Conservation (phyloP, 2,113 vertebrate species). For the Prochilodus magdalenae region DNA sequence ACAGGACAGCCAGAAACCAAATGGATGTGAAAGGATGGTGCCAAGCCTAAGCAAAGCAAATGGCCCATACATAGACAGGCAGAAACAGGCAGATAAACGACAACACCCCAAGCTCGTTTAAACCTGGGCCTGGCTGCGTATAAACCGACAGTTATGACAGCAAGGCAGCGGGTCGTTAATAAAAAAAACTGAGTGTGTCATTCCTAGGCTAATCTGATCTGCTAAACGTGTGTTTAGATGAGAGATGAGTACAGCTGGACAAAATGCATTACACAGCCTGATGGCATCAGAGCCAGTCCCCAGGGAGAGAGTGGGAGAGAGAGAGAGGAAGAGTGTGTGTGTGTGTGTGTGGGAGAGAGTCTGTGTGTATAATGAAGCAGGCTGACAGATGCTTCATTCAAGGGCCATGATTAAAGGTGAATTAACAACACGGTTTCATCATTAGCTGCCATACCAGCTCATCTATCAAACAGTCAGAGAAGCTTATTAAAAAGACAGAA, state of each 20-base stretch:
- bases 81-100: neutral
- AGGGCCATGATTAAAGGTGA: constrained; percentile 68
- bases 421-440: constrained; percentile 71
- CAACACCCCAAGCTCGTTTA: neutral
- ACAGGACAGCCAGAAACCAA: neutral
- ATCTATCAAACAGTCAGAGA: constrained; percentile 47
- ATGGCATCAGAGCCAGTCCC: constrained; percentile 62
- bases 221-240: constrained; percentile 39
- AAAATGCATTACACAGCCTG: constrained; percentile 54
- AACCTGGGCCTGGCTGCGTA: neutral
- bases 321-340: constrained; percentile 54
- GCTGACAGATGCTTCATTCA: constrained; percentile 71
- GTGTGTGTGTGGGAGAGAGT: constrained; percentile 19
- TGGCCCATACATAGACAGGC: neutral
- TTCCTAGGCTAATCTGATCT: neutral
- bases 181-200: neutral
- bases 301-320: constrained; percentile 49
- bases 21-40: no score
- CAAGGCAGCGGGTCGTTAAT: neutral
- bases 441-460: constrained; percentile 57
- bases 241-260: constrained; percentile 45
- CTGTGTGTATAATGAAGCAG: constrained; percentile 66
- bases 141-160: constrained; percentile 6
- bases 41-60: no score
- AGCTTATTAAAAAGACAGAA: constrained; percentile 38